Evolutionary conservation across 2,888 invertebrate genomes (phyloP).

Genomic region (Pandemis corylana): DNA sequence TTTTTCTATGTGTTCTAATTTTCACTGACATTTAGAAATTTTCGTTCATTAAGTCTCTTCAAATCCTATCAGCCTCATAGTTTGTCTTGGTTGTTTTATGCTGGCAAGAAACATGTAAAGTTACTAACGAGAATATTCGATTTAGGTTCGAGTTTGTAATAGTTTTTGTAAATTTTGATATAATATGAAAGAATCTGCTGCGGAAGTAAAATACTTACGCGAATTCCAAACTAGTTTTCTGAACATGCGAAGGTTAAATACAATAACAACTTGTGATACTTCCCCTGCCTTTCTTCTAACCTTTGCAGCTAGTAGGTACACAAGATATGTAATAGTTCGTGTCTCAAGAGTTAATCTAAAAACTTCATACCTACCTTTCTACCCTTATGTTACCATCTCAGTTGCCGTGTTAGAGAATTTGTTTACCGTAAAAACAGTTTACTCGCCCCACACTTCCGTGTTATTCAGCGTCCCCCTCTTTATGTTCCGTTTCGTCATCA

Average conservation of each 20-base stretch:
- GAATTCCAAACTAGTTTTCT: too few species aligned
- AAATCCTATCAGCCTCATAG: constrained; percentile 14
- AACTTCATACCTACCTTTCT: not conserved
- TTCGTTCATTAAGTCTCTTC: constrained; percentile 36
- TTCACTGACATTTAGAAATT: too few species aligned
- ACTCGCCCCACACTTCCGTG: constrained; percentile 3
- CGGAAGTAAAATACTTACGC: too few species aligned
- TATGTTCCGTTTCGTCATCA: constrained; percentile 46
- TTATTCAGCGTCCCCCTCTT: constrained; percentile 3
- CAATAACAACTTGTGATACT: too few species aligned
- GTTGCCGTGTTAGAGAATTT: not conserved
- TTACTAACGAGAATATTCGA: not conserved
- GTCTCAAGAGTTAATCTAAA: not conserved
- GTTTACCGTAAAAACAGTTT: not conserved
- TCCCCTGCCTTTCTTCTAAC: too few species aligned
- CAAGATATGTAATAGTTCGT: not conserved
- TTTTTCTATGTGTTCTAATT: too few species aligned
- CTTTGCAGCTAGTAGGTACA: too few species aligned
- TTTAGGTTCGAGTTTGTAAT: not conserved
- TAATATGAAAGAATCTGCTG: too few species aligned
- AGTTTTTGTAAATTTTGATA: not conserved
- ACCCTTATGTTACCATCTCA: not conserved
- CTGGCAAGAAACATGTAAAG: not conserved
- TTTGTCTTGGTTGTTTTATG: constrained; percentile 2
- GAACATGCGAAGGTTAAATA: too few species aligned